These are phyloP conservation scores for Anaspis maculata DNA, from an alignment of 2,888 invertebrate genomes.

Conservation along the genomic window DNA sequence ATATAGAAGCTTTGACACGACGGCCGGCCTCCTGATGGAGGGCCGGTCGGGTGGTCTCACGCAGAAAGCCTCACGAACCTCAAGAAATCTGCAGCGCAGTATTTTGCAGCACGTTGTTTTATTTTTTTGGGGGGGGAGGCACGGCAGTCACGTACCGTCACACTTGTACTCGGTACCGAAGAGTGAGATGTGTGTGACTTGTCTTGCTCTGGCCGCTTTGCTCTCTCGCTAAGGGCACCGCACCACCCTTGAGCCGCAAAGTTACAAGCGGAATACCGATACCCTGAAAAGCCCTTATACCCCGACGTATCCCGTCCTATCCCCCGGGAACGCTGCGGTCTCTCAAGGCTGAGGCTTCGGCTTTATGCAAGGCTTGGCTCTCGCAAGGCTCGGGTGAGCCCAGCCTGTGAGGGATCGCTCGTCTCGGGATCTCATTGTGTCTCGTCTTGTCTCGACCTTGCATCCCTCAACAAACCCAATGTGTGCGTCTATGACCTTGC, in stretches of 20 bases:
- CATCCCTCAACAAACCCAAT: no score
- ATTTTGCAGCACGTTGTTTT: no score
- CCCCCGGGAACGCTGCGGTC: slow-evolving; percentile 13
- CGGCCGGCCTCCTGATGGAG: no score
- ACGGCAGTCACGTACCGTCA: slow-evolving; percentile 28
- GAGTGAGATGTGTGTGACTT: no score
- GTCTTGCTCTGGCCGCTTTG: slow-evolving; percentile 25
- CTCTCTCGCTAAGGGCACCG: slow-evolving; percentile 42
- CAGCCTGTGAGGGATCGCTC: slow-evolving; percentile 37
- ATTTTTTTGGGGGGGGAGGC: no score
- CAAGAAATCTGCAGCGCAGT: slow-evolving; percentile 32
- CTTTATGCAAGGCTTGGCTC: no score
- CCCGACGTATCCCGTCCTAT: slow-evolving; percentile 10
- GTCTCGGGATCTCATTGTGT: slow-evolving; percentile 56
- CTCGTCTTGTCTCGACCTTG: slow-evolving; percentile 69
- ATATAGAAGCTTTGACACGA: no score
- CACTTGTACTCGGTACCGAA: no score
- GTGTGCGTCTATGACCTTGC: slow-evolving; percentile 72
- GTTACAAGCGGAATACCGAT: slow-evolving; percentile 34
- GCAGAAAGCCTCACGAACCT: slow-evolving; percentile 25
- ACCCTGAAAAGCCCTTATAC: no score
- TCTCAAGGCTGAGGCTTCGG: no score
- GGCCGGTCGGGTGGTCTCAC: no score
- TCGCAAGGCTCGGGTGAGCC: slow-evolving; percentile 15
- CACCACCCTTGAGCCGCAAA: no score